Base-by-base conservation (phyloP, 2,113 vertebrate genomes). In the Pristiophorus japonicus region DNA sequence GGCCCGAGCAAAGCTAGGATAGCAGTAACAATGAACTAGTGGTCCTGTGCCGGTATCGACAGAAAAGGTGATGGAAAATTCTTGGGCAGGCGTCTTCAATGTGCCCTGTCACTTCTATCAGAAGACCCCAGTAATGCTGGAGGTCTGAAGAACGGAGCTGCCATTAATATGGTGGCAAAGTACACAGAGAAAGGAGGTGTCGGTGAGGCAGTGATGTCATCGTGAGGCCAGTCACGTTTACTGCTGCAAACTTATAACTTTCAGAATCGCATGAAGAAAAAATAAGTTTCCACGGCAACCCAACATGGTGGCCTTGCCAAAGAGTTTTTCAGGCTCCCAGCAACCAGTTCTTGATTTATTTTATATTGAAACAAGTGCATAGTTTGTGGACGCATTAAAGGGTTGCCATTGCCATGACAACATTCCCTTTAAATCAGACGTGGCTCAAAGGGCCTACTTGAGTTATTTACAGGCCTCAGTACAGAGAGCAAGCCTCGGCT, bases 371-470 rank as follows among this genome's bases (percentile, higher is more conserved):
- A 22, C 6, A 38, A 81, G 78, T 65, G 88, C 88, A 92, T 63
- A 63, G 88, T 34, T 63, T 92, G 34, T 62, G 62, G 88, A 63
- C 34, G 20, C 59, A 63, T 92, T n/a, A 63, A 92, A 92, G 88
- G 16, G 88, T 92, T 62, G 59, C 18, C 20, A n/a, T 92, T 65
- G 55, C 88, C 62, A 38, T 38, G 59, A 34, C 59, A 38, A 63
- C 59, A 63, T 92, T 38, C 62, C 59, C 59, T 65, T 92, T 92
- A 92, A 92, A 92, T 92, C 59, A 38, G 59, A 20, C 88, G 63
- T 92, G 88, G 59, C 51, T 90, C 30, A 59, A 90, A 34, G 51
- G 4, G 14, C 30, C n/a, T 6, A 92, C 59, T 59, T 11, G 59
- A 38, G 18, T 34, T 88, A 88, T 51, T 90, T 90, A 6, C 34